phyloP scores from a whole-genome alignment of 2,888 invertebrate species.

The Drosophila niveifrons region DNA sequence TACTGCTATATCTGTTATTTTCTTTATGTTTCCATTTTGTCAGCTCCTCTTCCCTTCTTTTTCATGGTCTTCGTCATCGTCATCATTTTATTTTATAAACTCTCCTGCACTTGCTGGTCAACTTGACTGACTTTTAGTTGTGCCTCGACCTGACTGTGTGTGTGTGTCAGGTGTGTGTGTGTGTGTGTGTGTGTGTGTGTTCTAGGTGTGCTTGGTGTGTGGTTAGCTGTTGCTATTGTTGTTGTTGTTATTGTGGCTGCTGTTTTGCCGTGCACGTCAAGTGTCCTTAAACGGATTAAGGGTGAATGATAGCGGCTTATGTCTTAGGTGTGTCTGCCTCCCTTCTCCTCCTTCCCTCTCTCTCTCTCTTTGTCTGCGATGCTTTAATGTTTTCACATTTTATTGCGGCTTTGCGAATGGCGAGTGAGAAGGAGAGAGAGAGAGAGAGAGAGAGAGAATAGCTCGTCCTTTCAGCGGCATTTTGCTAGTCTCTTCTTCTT shows the following conservation, averaged over 20 bases:
- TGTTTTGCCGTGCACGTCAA: slow-evolving; percentile 69
- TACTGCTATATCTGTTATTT: slow-evolving; percentile 47
- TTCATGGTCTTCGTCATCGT: slow-evolving; percentile 17
- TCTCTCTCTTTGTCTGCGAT: slow-evolving; percentile 20
- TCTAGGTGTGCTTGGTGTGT: slow-evolving; percentile 67
- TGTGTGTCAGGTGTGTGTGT: slow-evolving; percentile 30
- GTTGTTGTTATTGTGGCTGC: slow-evolving; percentile 29
- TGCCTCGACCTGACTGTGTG: slow-evolving; percentile 32
- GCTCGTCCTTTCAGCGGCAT: slow-evolving; percentile 30
- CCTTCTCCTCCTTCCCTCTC: slow-evolving; percentile 62
- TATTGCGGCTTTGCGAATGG: slow-evolving; percentile 63
- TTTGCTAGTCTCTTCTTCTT: slow-evolving; percentile 41
- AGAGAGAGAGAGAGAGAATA: too few relatives aligned
- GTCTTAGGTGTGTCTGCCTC: slow-evolving; percentile 77
- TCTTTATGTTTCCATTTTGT: slow-evolving; percentile 62
- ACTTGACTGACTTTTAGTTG: slow-evolving; percentile 80
- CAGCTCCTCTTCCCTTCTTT: neutral
- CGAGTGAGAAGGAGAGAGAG: too few relatives aligned
- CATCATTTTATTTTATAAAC: slow-evolving; percentile 76
- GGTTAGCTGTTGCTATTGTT: slow-evolving; percentile 46
- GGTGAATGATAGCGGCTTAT: slow-evolving; percentile 82
- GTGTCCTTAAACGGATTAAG: slow-evolving; percentile 82
- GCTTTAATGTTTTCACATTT: slow-evolving; percentile 68
- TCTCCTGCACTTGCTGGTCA: slow-evolving; percentile 78
- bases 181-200: slow-evolving; percentile 31